Evolutionary conservation across 2,797 vertebrate genomes (phyloP).

Genomic region (Columba guinea): DNA sequence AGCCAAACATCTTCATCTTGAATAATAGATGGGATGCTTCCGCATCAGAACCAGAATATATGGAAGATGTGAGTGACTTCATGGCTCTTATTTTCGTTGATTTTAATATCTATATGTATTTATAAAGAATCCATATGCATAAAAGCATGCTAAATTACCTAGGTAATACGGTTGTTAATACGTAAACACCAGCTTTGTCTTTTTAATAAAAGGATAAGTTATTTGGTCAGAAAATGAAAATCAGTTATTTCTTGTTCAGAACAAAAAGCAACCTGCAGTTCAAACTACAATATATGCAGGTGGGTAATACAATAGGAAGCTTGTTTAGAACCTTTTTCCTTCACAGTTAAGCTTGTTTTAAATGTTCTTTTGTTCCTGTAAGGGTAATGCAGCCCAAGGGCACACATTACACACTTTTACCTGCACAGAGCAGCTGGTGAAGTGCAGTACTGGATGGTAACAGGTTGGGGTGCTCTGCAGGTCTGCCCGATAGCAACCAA

Average conservation of each 20-base stretch:
- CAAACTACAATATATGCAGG: background rate
- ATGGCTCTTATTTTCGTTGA: background rate
- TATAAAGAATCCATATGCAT: background rate
- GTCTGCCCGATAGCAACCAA: background rate
- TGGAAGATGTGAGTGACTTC: conserved; percentile 93
- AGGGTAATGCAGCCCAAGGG: background rate
- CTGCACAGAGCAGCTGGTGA: background rate
- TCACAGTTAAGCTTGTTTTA: background rate
- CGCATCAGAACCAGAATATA: conserved; percentile 95
- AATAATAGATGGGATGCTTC: conserved; percentile 99
- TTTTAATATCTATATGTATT: background rate
- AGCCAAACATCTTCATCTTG: conserved; percentile 98
- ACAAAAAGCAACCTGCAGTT: background rate
- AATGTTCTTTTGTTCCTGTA: background rate
- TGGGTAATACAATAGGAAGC: background rate
- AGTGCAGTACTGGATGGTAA: background rate
- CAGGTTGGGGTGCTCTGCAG: background rate
- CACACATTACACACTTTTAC: background rate
- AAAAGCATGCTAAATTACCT: background rate
- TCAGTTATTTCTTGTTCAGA: background rate
- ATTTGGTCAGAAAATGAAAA: background rate
- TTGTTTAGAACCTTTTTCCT: background rate
- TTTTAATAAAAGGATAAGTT: background rate
- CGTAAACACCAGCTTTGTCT: background rate
- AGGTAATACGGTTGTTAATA: background rate